Evolutionary conservation across 1,140 invertebrate species (phyloP).

Genomic region (Drosophila kikkawai): DNA sequence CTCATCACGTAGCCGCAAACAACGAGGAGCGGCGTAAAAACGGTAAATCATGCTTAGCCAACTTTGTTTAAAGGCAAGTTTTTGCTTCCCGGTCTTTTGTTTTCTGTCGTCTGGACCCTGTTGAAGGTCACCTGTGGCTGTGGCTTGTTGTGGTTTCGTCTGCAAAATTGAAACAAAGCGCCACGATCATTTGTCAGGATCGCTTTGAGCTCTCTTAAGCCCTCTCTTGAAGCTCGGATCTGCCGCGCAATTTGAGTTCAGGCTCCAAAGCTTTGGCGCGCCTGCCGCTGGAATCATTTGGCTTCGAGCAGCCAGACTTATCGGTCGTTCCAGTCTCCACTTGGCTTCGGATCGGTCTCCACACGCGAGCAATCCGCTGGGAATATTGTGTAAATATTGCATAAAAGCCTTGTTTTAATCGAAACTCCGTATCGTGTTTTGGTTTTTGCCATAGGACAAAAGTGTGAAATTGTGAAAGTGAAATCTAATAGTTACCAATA

Average conservation of each 20-base stretch:
- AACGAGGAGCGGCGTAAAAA: conserved; percentile 13
- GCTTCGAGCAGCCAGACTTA: conserved; percentile 42
- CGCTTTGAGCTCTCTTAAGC: conserved; percentile 10
- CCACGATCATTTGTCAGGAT: conserved; percentile 24
- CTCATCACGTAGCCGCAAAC: conserved; percentile 30
- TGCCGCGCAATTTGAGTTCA: background rate
- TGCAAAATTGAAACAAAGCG: conserved; percentile 1
- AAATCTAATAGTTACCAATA: background rate
- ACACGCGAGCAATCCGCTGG: background rate
- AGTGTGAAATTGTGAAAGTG: conserved; percentile 14
- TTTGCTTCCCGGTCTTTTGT: conserved; percentile 50
- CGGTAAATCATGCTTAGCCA: conserved; percentile 51
- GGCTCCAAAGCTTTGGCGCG: conserved; percentile 31
- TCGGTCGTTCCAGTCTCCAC: conserved; percentile 52
- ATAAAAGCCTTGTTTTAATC: background rate
- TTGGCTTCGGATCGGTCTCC: conserved; percentile 20
- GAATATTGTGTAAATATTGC: conserved; percentile 39
- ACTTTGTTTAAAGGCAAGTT: conserved; percentile 25
- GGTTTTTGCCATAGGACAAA: background rate
- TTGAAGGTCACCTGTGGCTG: conserved; percentile 34
- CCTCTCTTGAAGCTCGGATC: background rate
- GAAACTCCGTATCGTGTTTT: background rate
- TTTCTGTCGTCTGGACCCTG: conserved; percentile 33
- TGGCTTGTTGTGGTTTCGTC: conserved; percentile 7
- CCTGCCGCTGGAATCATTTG: conserved; percentile 45